These are phyloP conservation scores for Neosilurus mollespiculum DNA, from an alignment of 2,797 vertebrate species.

Conservation along the genomic window DNA sequence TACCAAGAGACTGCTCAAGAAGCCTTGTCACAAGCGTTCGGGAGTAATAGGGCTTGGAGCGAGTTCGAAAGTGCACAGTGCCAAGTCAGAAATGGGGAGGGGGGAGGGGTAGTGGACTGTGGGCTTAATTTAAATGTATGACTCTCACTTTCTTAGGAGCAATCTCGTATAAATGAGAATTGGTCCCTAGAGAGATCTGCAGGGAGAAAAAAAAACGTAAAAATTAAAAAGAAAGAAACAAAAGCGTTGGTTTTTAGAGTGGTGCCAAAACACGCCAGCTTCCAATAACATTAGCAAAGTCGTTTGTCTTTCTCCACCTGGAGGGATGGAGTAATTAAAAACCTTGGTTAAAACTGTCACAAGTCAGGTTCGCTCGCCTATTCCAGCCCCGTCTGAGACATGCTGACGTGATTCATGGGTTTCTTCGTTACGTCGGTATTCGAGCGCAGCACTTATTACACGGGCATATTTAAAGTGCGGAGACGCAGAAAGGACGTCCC, in stretches of 20 bases:
- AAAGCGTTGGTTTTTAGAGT: slow-evolving; percentile 12
- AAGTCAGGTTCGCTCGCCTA: slow-evolving; percentile 43
- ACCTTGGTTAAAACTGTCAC: slow-evolving; percentile 43
- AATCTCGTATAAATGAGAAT: slow-evolving; percentile 37
- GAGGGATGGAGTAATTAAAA: slow-evolving; percentile 49
- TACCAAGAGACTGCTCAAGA: slow-evolving; percentile 2
- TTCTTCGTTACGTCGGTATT: slow-evolving; percentile 13
- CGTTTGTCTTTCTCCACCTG: slow-evolving; percentile 49
- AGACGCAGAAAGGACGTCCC: neutral
- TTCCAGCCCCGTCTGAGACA: slow-evolving; percentile 28
- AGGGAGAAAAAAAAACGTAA: slow-evolving; percentile 4
- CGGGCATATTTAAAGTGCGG: neutral
- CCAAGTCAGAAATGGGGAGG: neutral
- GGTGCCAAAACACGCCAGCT: slow-evolving; percentile 46
- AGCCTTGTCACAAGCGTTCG: slow-evolving; percentile 1
- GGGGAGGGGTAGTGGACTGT: neutral
- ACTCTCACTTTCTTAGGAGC: slow-evolving; percentile 24
- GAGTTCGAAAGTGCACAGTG: neutral
- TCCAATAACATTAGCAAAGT: slow-evolving; percentile 53
- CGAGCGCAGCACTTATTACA: slow-evolving; percentile 43
- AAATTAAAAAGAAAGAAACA: neutral
- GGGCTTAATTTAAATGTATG: neutral
- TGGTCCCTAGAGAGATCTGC: slow-evolving; percentile 22
- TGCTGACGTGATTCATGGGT: slow-evolving; percentile 41
- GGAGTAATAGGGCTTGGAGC: neutral